Conservation (phyloP, 2,888 invertebrate species). For the Drosophila mercatorum region DNA sequence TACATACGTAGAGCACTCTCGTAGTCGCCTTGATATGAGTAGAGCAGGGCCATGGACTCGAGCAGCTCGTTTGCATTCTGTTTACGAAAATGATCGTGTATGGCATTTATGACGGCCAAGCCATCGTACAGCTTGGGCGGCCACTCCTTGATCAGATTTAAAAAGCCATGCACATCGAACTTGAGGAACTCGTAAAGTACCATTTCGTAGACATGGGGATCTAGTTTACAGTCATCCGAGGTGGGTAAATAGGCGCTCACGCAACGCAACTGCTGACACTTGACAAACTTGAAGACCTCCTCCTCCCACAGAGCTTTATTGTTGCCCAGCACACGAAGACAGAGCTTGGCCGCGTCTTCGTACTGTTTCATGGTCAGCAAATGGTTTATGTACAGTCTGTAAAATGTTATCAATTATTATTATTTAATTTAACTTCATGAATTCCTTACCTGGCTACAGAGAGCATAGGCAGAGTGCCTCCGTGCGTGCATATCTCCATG, state of each 20-base stretch:
- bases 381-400: conserved; percentile 91
- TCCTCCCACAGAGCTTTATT: conserved; percentile 95
- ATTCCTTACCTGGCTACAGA: conserved; percentile 79
- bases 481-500: conserved; percentile 90
- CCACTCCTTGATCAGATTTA: conserved; percentile 95
- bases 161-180: conserved; percentile 92
- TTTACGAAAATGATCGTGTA: conserved; percentile 92
- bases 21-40: conserved; percentile 93
- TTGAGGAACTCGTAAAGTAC: conserved; percentile 96
- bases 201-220: conserved; percentile 96
- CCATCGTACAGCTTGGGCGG: conserved; percentile 92
- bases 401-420: background rate
- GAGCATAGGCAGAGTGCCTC: conserved; percentile 85
- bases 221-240: conserved; percentile 89
- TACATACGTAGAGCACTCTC: conserved; percentile 97
- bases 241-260: conserved; percentile 93
- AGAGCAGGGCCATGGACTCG: conserved; percentile 95
- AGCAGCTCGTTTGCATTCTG: conserved; percentile 90
- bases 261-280: conserved; percentile 91
- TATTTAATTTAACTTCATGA: background rate
- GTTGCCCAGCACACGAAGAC: conserved; percentile 92
- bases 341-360: conserved; percentile 93
- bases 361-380: conserved; percentile 89
- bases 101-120: conserved; percentile 93
- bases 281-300: conserved; percentile 95